Conservation (phyloP, 2,113 vertebrate genomes). For the Jacana jacana region DNA sequence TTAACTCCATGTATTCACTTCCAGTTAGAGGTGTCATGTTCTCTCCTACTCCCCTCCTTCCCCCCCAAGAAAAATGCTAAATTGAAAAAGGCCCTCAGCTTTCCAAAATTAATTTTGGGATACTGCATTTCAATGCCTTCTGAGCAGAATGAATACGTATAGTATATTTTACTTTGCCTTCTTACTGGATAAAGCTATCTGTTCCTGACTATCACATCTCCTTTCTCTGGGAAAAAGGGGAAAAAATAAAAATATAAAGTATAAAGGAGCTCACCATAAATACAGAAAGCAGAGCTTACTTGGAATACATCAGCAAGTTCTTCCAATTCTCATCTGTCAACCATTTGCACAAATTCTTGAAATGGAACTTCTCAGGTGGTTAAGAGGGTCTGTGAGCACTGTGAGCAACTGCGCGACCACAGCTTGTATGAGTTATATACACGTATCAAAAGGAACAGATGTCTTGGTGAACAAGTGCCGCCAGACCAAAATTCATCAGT, state of each 20-base stretch:
- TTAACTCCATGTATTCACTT: background rate
- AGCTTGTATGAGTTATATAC: background rate
- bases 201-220: background rate
- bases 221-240: background rate
- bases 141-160: background rate
- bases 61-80: background rate
- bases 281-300: background rate
- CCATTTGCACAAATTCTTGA: background rate
- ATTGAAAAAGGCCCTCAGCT: background rate
- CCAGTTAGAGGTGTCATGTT: background rate
- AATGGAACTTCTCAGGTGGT: background rate
- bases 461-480: background rate
- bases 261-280: background rate
- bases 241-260: background rate
- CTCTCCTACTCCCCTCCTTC: too few relatives aligned
- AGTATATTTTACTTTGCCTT: background rate
- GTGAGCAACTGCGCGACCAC: rapidly evolving
- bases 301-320: background rate
- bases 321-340: background rate
- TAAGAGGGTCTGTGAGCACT: background rate
- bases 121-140: background rate
- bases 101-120: background rate
- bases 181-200: background rate
- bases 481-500: background rate
- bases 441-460: background rate